phyloP scores from a whole-genome alignment of 2,888 invertebrate genomes.

The Uloborus plumipes region DNA sequence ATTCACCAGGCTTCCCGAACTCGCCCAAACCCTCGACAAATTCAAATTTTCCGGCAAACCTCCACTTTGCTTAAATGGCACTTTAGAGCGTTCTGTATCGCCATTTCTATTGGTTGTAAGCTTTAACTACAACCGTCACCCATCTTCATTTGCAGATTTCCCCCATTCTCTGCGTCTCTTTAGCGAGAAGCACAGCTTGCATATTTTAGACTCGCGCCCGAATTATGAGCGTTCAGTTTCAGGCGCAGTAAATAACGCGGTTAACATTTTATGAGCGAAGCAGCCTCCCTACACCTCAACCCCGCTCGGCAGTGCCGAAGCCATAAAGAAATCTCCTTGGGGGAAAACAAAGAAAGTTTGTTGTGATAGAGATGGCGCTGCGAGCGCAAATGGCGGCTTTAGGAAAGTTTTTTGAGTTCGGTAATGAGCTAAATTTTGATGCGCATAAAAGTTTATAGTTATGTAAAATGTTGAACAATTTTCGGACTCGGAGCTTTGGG shows the following conservation, averaged over 20 bases:
- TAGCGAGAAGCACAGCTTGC: slow-evolving; percentile 35
- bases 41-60: neutral
- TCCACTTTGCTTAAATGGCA: slow-evolving; percentile 33
- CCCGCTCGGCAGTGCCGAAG: slow-evolving; percentile 14
- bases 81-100: slow-evolving; percentile 31
- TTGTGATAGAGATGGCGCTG: slow-evolving; percentile 17
- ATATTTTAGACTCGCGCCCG: slow-evolving; percentile 49
- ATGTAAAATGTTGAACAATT: neutral
- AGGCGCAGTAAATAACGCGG: slow-evolving; percentile 45
- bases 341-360: slow-evolving; percentile 28
- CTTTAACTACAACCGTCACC: slow-evolving; percentile 40
- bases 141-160: slow-evolving; percentile 39
- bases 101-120: slow-evolving; percentile 55
- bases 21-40: too few relatives aligned
- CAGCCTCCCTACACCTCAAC: slow-evolving; percentile 36
- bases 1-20: too few relatives aligned
- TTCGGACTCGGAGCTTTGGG: too few relatives aligned
- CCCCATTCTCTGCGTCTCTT: slow-evolving; percentile 23
- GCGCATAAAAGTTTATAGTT: neutral
- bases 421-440: slow-evolving; percentile 5
- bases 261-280: slow-evolving; percentile 54
- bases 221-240: slow-evolving; percentile 21
- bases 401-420: slow-evolving; percentile 27
- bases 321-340: slow-evolving; percentile 20
- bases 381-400: neutral